These are phyloP conservation scores for Peromyscus leucopus DNA, from an alignment of 2,113 vertebrate genomes.

Conservation along the genomic window DNA sequence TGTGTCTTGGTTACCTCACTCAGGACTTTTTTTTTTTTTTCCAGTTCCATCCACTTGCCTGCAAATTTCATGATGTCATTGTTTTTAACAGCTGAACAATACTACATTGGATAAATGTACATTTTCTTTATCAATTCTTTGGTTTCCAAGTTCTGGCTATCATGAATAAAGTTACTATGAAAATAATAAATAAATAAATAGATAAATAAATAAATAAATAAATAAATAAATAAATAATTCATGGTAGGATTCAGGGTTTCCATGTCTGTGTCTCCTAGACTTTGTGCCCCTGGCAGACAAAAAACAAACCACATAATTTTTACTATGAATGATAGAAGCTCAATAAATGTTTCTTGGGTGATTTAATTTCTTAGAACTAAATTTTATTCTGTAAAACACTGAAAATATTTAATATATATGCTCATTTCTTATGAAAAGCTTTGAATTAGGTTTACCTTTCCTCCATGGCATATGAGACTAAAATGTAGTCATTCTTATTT, in stretches of 20 bases:
- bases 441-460: slow-evolving; percentile 23
- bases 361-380: slow-evolving; percentile 40
- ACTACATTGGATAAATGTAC: too few relatives aligned
- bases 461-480: not conserved
- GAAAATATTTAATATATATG: not conserved
- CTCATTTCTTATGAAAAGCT: not conserved
- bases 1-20: too few relatives aligned
- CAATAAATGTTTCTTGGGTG: slow-evolving; percentile 14
- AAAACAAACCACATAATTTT: not conserved
- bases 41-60: too few relatives aligned
- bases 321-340: not conserved
- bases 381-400: not conserved
- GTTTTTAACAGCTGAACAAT: too few relatives aligned
- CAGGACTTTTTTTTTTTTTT: too few relatives aligned
- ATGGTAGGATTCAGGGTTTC: not conserved
- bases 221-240: too few relatives aligned
- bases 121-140: too few relatives aligned
- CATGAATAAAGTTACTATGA: too few relatives aligned
- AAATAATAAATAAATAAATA: too few relatives aligned
- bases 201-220: too few relatives aligned
- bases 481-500: slow-evolving; percentile 17
- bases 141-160: too few relatives aligned
- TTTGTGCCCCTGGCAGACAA: slow-evolving; percentile 49
- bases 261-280: not conserved
- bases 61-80: too few relatives aligned